These are phyloP conservation scores for Parelbella ahira DNA, from an alignment of 2,888 invertebrate species.

Conservation along the genomic window DNA sequence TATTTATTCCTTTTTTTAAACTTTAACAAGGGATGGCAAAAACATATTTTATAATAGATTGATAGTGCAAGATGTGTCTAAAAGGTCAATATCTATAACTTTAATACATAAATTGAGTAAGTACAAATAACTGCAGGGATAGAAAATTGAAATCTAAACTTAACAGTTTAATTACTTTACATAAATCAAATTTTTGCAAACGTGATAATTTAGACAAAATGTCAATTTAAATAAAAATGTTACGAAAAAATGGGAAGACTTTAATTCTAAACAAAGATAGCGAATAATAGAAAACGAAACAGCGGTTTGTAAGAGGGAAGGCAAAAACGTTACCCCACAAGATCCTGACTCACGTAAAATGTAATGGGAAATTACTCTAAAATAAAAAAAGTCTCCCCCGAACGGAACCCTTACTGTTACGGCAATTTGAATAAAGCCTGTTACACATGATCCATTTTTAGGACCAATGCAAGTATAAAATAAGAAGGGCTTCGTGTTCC, in stretches of 20 bases:
- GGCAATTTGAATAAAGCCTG: conserved; percentile 60
- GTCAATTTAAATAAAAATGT: conserved; percentile 10
- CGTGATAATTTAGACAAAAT: too few relatives aligned
- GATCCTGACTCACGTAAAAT: conserved; percentile 63
- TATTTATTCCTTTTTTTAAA: conserved; percentile 24
- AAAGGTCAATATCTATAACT: too few relatives aligned
- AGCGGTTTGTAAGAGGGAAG: conserved; percentile 41
- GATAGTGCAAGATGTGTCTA: too few relatives aligned
- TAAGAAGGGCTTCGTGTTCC: too few relatives aligned
- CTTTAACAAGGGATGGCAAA: too few relatives aligned
- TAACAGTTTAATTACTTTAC: too few relatives aligned
- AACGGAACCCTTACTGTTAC: conserved; percentile 63
- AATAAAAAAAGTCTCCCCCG: conserved; percentile 66
- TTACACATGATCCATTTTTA: conserved; percentile 14
- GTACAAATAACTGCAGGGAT: too few relatives aligned
- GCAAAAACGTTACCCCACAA: conserved; percentile 60
- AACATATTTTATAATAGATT: too few relatives aligned
- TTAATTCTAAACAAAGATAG: conserved; percentile 27
- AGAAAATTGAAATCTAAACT: too few relatives aligned
- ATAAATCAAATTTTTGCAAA: too few relatives aligned
- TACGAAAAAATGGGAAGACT: conserved; percentile 23
- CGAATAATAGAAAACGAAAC: conserved; percentile 42
- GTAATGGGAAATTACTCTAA: conserved; percentile 76
- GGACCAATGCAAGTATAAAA: too few relatives aligned
- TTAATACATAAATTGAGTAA: too few relatives aligned